Base-by-base conservation (phyloP, 2,888 invertebrate genomes). In the Phyto melanocephala region DNA sequence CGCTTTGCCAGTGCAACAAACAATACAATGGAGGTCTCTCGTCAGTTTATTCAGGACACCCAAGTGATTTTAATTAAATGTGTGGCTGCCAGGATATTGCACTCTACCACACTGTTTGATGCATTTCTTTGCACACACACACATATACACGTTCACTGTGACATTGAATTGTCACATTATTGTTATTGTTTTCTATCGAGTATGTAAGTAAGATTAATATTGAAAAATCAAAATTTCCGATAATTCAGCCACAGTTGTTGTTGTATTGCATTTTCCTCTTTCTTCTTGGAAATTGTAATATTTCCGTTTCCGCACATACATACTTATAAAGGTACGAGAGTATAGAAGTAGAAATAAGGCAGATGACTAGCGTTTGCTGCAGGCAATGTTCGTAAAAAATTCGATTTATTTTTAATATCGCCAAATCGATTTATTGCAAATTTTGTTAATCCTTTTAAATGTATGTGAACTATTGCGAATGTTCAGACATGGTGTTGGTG, bases 291-390 rank as follows among this genome's bases (percentile, higher is more conserved):
- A 10, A 54, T 22, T 72, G 62, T 56, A 56, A 75, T 58, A 78
- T 71, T 78, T 82, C 81, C 81, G 81, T 75, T 82, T 82, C 70
- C 78, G 81, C 50, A 63, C 15, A 33, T 45, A 63, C 37, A 47
- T 24, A 33, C 6, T 10, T 56, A 17, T 67, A 22, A 22, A 15
- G 24, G 28, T 50, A 58, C 37, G 47, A 42, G 47, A 58, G 35
- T 28, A 8, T n/a, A 45, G 37, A 62, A 10, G 22, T 67, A 47
- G 47, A 65, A 68, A 74, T 70, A 78, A 22, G 33, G 77, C 81
- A 81, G 81, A 81, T 81, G 81, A 81, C 40, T 63, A 81, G 63
- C 74, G 68, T 81, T 77, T 65, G 28, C 11, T 62, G 5, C 15
- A 37, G 17, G 33, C 15, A 22, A 24, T 62, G 11, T 63, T 40